A percentile compares a stretch with the other conserved stretches of the same genome.
Conservation (phyloP, 37 sponge, comb jelly and placozoan genomes). For the Bolinopsis microptera region DNA sequence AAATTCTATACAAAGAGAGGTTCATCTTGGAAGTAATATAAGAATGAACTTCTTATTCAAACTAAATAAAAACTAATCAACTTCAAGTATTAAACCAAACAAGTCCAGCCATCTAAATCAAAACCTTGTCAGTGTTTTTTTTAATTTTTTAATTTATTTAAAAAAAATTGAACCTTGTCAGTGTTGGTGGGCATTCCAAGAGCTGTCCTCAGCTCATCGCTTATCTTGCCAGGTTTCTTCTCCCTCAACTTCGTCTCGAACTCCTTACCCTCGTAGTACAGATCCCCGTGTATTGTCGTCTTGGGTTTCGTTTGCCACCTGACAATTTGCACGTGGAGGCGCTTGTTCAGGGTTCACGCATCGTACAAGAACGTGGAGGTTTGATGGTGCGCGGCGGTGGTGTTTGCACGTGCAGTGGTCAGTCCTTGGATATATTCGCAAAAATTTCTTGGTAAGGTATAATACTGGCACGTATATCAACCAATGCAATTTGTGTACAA, state of each 20-base stretch:
- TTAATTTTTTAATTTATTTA: background rate
- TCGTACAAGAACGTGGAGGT: background rate
- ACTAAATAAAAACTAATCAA: too few relatives aligned
- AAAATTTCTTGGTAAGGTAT: too few relatives aligned
- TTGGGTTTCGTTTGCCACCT: conserved; percentile 98
- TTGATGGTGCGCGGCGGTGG: background rate
- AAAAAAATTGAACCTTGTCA: conserved; percentile 13
- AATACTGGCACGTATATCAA: too few relatives aligned
- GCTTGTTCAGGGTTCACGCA: background rate
- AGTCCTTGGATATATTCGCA: background rate
- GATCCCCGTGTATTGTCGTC: conserved; percentile 90
- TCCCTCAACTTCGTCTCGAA: conserved; percentile 92
- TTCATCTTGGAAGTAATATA: background rate
- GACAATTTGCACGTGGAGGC: background rate
- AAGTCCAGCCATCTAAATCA: too few relatives aligned
- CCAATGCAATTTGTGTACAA: too few relatives aligned
- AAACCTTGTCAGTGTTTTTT: too few relatives aligned
- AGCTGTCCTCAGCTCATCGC: conserved; percentile 86
- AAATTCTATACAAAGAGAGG: background rate
- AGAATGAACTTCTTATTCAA: background rate
- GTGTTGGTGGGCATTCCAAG: conserved; percentile 88
- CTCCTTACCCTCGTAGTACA: conserved; percentile 98
- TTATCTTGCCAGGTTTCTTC: conserved; percentile 92
- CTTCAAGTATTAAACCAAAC: too few relatives aligned
- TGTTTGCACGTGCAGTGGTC: background rate